Evolutionary conservation across 2,113 vertebrate genomes (phyloP).

Genomic region (Damaliscus lunatus): DNA sequence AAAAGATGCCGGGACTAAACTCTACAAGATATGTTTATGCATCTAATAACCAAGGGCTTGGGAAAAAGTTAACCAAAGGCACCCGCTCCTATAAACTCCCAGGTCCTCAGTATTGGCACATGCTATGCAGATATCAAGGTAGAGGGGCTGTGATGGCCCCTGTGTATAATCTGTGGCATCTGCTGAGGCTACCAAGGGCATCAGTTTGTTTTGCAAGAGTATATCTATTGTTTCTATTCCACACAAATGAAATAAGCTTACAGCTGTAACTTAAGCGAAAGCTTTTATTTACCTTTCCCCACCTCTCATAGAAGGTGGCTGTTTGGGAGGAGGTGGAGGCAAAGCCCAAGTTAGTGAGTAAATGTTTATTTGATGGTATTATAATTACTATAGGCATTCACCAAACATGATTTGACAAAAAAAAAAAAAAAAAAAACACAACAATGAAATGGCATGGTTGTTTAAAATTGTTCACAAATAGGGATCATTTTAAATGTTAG

Average conservation of each 20-base stretch:
- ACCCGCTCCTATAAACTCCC: not conserved
- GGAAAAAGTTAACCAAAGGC: slow-evolving; percentile 48
- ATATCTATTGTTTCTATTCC: not conserved
- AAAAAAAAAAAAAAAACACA: not conserved
- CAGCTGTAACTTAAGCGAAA: not conserved
- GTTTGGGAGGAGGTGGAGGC: too few species aligned
- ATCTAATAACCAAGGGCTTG: slow-evolving; percentile 21
- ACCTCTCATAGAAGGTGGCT: not conserved
- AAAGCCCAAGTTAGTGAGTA: not conserved
- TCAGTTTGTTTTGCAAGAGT: not conserved
- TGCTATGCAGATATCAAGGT: not conserved
- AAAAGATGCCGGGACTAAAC: slow-evolving; percentile 38
- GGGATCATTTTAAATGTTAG: not conserved
- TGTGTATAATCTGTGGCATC: not conserved
- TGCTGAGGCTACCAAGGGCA: slow-evolving; percentile 7
- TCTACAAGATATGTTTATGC: slow-evolving; percentile 23
- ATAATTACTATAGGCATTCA: not conserved
- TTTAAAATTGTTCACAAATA: not conserved
- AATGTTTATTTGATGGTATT: not conserved
- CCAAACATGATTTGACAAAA: not conserved
- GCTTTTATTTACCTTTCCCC: not conserved
- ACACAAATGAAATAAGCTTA: not conserved
- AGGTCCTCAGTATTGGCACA: not conserved
- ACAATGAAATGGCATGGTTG: not conserved
- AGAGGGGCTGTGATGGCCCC: not conserved